Conservation (phyloP, 2,113 vertebrate species). For the Todiramphus saurophagus region DNA sequence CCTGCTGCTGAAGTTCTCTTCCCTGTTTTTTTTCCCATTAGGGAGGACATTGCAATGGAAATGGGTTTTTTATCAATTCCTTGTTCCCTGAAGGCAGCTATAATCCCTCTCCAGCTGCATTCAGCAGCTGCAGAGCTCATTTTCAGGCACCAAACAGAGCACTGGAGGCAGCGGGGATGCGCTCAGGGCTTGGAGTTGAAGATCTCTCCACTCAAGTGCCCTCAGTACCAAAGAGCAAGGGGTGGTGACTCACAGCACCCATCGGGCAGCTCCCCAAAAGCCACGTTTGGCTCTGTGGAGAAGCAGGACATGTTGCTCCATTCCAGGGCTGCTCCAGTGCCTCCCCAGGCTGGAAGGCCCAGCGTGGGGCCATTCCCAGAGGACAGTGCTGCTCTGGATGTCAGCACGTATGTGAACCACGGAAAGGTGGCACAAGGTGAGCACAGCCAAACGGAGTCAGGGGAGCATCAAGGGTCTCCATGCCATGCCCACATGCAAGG, state of each 20-base stretch:
- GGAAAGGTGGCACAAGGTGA: background rate
- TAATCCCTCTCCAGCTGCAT: background rate
- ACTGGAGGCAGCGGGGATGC: background rate
- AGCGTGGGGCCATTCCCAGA: background rate
- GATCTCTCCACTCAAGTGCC: background rate
- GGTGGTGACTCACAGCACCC: accelerated
- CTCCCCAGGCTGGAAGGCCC: background rate
- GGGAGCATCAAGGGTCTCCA: too few species aligned
- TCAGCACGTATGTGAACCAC: background rate
- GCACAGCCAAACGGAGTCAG: background rate
- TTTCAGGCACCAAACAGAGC: background rate
- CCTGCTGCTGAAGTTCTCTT: background rate
- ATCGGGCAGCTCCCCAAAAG: background rate
- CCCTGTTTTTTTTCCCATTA: background rate
- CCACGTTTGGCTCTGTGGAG: accelerated
- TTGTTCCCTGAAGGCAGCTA: background rate
- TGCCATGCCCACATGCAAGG: background rate
- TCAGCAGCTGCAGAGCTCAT: background rate
- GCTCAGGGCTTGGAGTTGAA: background rate
- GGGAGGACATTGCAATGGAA: background rate
- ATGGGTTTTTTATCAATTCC: background rate
- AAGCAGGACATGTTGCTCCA: background rate
- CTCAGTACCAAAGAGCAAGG: background rate
- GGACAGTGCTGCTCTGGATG: background rate
- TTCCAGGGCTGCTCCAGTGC: background rate